Evolutionary conservation across 2,113 vertebrate genomes (phyloP).

Genomic region (Scophthalmus maximus): DNA sequence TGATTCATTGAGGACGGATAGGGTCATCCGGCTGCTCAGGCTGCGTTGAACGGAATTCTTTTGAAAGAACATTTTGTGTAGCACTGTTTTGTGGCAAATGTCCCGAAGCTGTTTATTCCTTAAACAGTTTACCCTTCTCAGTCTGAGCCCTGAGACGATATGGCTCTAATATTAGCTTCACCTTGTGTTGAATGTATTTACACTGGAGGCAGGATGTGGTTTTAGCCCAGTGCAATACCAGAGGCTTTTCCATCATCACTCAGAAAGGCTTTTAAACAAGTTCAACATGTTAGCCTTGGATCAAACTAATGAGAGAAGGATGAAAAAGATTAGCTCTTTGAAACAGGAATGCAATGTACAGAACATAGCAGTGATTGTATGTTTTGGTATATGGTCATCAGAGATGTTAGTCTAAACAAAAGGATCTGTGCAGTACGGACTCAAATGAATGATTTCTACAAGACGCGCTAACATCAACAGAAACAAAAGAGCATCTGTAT

Average conservation of each 20-base stretch:
- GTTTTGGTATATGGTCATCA: slow-evolving; percentile 55
- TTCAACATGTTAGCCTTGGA: slow-evolving; percentile 70
- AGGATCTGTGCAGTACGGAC: slow-evolving; percentile 30
- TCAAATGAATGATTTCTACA: slow-evolving; percentile 30
- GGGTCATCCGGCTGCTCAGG: slow-evolving; percentile 3
- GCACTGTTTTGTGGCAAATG: slow-evolving; percentile 15
- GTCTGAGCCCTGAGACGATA: slow-evolving; percentile 45
- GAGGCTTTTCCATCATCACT: slow-evolving; percentile 67
- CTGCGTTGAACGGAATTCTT: background rate
- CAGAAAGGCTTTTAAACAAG: slow-evolving; percentile 68
- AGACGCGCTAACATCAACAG: slow-evolving; percentile 12
- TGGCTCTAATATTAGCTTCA: slow-evolving; percentile 62
- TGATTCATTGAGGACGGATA: slow-evolving; percentile 12
- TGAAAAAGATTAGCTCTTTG: slow-evolving; percentile 52
- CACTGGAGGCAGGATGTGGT: slow-evolving; percentile 71
- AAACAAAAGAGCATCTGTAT: background rate
- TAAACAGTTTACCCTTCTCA: slow-evolving; percentile 32
- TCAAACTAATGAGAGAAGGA: slow-evolving; percentile 62
- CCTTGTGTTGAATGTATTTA: slow-evolving; percentile 65
- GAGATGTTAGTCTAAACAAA: slow-evolving; percentile 59
- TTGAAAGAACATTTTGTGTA: background rate
- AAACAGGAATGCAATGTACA: slow-evolving; percentile 56
- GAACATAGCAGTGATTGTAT: slow-evolving; percentile 61
- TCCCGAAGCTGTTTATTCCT: slow-evolving; percentile 42
- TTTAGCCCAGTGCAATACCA: slow-evolving; percentile 49